Base-by-base conservation (phyloP, 2,888 invertebrate genomes). In the Eupithecia pulchellata region DNA sequence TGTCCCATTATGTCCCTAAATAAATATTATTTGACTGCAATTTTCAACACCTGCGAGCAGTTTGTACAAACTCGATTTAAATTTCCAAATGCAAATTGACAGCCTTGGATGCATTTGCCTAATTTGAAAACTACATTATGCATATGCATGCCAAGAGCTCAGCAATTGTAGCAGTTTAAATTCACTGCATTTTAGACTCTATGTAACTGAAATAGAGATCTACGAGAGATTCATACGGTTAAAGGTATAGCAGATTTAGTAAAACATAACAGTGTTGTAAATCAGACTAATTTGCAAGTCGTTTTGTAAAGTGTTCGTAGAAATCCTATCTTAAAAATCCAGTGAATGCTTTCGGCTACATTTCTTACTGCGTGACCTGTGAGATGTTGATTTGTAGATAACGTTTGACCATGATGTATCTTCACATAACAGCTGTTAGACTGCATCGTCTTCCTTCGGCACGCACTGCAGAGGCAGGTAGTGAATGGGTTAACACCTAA, bases 51-150 rank as follows among this genome's bases (percentile, higher is more conserved):
- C 47, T 47, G 47, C 32, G 64, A 47, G 42, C 60, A 27, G 57
- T 57, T 57, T 57, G 11, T 17, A 29, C 29, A 57, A 29, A 57
- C 57, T 57, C 29, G 17, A 57, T 57, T 57, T 29, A 27, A 29
- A 27, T 29, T 27, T 57, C 29, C 14, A 57, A 27, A 57, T 57
- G 29, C 17, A 27, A 57, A 14, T 27, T 5, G 17, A 42, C 42
- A 27, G 20, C 42, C 20, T 39, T 42, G 52, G 30, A 42, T 71
- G 80, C 78, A 78, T 82, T 80, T 76, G 73, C 63, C 68, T 73
- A 79, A 85, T 83, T 82, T 80, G 78, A 76, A 80, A 82, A 79
- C 77, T 84, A 81, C 81, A 85, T 83, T 75, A 82, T 85, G 81
- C 84, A 84, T 75, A 82, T 85, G 81, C 84, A 84, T 79, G 77